A percentile compares a stretch with the other conserved stretches of the same genome.
Conservation (phyloP, 2,797 vertebrate species). For the Mormyrops boulengeri region DNA sequence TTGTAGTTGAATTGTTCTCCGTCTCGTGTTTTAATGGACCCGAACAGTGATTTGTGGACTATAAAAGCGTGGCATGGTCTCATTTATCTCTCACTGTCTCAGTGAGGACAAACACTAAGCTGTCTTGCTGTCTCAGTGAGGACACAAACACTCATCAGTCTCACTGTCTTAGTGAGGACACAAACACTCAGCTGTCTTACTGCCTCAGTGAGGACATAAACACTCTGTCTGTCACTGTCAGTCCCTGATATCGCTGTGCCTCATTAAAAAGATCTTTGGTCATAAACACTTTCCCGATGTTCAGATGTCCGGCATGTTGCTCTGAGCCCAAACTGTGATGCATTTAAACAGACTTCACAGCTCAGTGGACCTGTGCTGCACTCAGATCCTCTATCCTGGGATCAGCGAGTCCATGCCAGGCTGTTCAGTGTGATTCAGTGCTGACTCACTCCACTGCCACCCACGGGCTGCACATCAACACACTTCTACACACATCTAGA, state of each 20-base stretch:
- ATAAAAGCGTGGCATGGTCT: neutral
- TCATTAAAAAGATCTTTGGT: neutral
- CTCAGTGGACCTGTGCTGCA: neutral
- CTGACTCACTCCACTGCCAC: slow-evolving; percentile 68
- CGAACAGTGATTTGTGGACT: neutral
- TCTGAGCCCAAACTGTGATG: neutral
- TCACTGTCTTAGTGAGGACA: neutral
- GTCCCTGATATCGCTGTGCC: neutral
- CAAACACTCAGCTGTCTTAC: neutral
- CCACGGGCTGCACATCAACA: slow-evolving; percentile 55
- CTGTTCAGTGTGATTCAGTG: slow-evolving; percentile 58
- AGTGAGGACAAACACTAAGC: neutral
- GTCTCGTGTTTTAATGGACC: neutral
- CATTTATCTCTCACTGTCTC: neutral
- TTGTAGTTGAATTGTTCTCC: neutral
- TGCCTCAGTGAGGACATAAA: neutral
- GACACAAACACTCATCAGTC: neutral
- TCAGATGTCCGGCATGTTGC: neutral
- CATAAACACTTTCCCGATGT: neutral
- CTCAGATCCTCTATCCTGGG: neutral
- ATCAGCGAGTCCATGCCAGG: slow-evolving; percentile 29
- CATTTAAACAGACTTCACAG: neutral
- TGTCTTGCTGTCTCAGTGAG: neutral
- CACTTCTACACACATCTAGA: slow-evolving; percentile 59
- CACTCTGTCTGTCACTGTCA: neutral